Conservation (phyloP, 2,113 vertebrate species). For the Myrmecophaga tridactyla region DNA sequence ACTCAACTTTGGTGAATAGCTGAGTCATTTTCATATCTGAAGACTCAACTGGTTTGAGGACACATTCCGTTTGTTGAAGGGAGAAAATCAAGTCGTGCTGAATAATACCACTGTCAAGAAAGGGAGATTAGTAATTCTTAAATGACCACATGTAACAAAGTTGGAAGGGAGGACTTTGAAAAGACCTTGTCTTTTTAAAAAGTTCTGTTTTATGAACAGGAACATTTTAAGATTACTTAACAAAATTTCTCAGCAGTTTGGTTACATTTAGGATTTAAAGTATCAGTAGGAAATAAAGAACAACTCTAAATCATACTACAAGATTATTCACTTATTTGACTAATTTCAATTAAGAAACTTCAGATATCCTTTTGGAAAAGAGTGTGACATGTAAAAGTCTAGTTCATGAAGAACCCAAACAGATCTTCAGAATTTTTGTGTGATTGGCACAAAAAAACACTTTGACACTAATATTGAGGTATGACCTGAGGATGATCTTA, state of each 20-base stretch:
- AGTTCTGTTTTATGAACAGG: constrained; percentile 29
- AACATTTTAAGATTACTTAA: constrained; percentile 46
- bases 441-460: not conserved
- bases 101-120: constrained; percentile 91
- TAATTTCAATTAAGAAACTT: constrained; percentile 33
- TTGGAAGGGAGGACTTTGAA: not conserved
- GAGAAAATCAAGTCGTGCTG: constrained; percentile 94
- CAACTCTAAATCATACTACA: constrained; percentile 27
- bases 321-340: constrained; percentile 21
- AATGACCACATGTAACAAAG: constrained; percentile 26
- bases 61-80: constrained; percentile 93
- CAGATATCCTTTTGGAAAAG: not conserved
- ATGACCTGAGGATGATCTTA: not conserved
- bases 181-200: constrained; percentile 15
- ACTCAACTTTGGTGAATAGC: constrained; percentile 85
- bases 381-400: not conserved
- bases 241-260: not conserved
- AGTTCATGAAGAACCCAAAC: not conserved
- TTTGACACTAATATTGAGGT: not conserved
- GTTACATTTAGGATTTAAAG: constrained; percentile 37
- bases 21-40: constrained; percentile 88
- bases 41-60: constrained; percentile 84
- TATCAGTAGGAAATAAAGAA: constrained; percentile 36
- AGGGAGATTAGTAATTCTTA: constrained; percentile 66
- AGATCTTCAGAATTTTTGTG: not conserved